These are phyloP conservation scores for Erynnis tages DNA, from an alignment of 2,888 invertebrate genomes.

Conservation along the genomic window DNA sequence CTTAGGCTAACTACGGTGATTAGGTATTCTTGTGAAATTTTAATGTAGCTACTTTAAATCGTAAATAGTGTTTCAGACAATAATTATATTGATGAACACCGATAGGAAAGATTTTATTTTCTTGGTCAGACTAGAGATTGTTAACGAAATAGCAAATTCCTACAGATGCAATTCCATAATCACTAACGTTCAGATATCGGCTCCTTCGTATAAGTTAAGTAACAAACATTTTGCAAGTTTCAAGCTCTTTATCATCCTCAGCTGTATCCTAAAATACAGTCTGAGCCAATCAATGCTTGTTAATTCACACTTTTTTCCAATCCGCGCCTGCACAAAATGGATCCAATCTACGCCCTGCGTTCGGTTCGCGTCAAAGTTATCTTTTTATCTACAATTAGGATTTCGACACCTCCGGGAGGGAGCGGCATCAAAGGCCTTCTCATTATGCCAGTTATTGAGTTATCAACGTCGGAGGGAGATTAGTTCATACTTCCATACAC, in stretches of 20 bases:
- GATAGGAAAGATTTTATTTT: too few species aligned
- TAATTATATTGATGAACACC: too few species aligned
- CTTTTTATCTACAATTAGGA: slow-evolving; percentile 82
- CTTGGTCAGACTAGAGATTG: too few species aligned
- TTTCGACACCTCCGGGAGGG: slow-evolving; percentile 69
- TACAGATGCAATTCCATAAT: too few species aligned
- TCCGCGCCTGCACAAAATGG: slow-evolving; percentile 12
- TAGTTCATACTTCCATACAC: slow-evolving; percentile 80
- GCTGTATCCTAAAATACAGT: slow-evolving; percentile 8
- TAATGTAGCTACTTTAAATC: too few species aligned
- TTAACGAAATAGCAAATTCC: too few species aligned
- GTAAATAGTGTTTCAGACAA: too few species aligned
- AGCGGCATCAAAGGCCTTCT: slow-evolving; percentile 74
- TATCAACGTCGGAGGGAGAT: slow-evolving; percentile 77
- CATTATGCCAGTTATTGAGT: slow-evolving; percentile 80
- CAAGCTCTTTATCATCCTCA: background rate
- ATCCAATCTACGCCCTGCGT: slow-evolving; percentile 22
- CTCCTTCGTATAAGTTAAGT: too few species aligned
- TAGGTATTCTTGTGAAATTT: too few species aligned
- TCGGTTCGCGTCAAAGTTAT: slow-evolving; percentile 61
- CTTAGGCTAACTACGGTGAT: too few species aligned
- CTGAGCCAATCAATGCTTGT: slow-evolving; percentile 20
- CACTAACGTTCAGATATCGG: too few species aligned
- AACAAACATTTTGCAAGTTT: too few species aligned
- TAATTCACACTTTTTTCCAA: slow-evolving; percentile 22